Base-by-base conservation (phyloP, 2,797 vertebrate genomes). In the Sebastes trivittatus region DNA sequence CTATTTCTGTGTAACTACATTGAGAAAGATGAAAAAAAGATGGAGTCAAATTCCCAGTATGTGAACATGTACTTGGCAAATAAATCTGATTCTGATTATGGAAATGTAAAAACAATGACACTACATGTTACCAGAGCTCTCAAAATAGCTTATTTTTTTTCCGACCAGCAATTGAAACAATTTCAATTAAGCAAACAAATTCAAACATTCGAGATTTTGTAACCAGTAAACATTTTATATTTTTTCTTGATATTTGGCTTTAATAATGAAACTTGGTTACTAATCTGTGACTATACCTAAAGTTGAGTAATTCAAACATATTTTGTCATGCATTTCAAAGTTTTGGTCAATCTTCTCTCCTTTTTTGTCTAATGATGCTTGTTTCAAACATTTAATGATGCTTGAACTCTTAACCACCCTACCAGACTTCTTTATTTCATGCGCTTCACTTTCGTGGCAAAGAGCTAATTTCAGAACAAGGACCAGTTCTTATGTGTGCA, bases 401-500 rank as follows among this genome's bases (percentile, higher is more conserved):
- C 18, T 75, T 58, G 14, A 55, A 42, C 4, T 3, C 4, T 63
- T 20, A 72, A 58, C 16, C 56, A 46, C 34, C 20, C n/a, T 13
- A 73, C 38, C n/a, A 59, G 4, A 67, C 13, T 16, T 62, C 49
- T n/a, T 2, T 5, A 5, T 70, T 64, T 55, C 16, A 32, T 23
- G 1, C 3, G 20, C 11, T 76, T 76, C 16, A 34, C 58, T 82
- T 70, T 65, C 5, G 25, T 65, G 36, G 66, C 62, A 79, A 66
- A 81, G 61, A 75, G 58, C 66, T 88, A 49, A 85, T 77, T 83
- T 81, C 71, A 80, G 71, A 79, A 78, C 82, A 82, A 71, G 80
- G 72, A 73, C 49, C 36, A 46, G 67, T 46, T 78, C 22, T 73
- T 56, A 55, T 38, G 29, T 30, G 63, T 61, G 20, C 20, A 72